A percentile compares a stretch with the other conserved stretches of the same genome.
These are phyloP conservation scores for Aphaenogaster ashmeadi DNA, from an alignment of 1,140 invertebrate genomes.

Conservation along the genomic window DNA sequence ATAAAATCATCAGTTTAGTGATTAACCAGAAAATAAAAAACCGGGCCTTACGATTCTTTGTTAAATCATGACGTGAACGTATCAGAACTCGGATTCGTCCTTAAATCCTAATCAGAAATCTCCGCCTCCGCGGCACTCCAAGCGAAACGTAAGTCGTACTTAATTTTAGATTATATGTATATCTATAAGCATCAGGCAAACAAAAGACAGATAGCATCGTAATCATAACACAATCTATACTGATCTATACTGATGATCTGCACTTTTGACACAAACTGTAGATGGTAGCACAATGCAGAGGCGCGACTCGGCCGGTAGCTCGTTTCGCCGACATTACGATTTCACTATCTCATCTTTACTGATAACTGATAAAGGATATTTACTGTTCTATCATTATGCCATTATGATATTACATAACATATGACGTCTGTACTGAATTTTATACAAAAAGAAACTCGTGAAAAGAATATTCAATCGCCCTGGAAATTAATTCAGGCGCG, in stretches of 20 bases:
- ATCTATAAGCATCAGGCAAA: background rate
- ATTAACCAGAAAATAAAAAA: too few species aligned
- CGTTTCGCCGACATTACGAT: background rate
- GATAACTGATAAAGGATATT: constrained; percentile 44
- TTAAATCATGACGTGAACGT: background rate
- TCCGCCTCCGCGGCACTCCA: constrained; percentile 56
- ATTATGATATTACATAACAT: background rate
- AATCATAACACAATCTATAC: background rate
- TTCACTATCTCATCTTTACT: constrained; percentile 22
- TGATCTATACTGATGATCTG: background rate
- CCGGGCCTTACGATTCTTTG: background rate
- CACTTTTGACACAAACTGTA: background rate
- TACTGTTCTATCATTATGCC: background rate
- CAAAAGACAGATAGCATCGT: background rate
- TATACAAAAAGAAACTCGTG: background rate
- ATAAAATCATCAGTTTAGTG: too few species aligned
- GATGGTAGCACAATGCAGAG: constrained; percentile 58
- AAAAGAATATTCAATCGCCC: background rate
- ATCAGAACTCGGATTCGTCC: constrained; percentile 60
- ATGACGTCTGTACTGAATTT: background rate
- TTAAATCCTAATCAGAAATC: constrained; percentile 73
- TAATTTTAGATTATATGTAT: background rate
- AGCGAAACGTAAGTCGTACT: constrained; percentile 75
- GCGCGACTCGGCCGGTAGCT: constrained; percentile 13
- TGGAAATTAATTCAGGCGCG: too few species aligned